Conservation (phyloP, 2,113 vertebrate species). For the Ailuropoda melanoleuca region DNA sequence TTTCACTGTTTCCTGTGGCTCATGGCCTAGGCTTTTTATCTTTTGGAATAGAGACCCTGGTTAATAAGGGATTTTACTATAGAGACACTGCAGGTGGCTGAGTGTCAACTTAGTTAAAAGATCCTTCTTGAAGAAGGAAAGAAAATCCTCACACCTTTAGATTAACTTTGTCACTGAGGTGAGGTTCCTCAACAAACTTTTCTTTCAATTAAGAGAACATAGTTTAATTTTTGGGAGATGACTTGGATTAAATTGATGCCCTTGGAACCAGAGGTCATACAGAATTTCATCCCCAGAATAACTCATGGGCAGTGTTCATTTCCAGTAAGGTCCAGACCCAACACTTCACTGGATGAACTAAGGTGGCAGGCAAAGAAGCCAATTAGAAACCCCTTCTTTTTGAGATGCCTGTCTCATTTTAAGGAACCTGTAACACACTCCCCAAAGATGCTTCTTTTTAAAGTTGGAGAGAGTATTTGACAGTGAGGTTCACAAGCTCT, state of each 20-base stretch:
- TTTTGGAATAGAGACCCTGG: neutral
- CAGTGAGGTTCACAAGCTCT: neutral
- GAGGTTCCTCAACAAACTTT: constrained; percentile 41
- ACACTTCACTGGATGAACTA: neutral
- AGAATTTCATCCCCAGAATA: neutral
- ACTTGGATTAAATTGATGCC: neutral
- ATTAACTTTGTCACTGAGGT: neutral
- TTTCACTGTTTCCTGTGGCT: constrained; percentile 23
- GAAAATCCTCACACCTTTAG: neutral
- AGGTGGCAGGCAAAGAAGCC: neutral
- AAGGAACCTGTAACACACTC: neutral
- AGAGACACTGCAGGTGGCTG: constrained; percentile 30
- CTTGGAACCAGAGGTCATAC: neutral
- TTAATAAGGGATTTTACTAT: constrained; percentile 53
- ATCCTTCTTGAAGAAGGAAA: constrained; percentile 25
- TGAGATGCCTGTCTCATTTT: neutral
- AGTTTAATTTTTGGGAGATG: constrained; percentile 2
- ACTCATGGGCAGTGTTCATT: constrained; percentile 8
- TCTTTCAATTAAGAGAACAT: constrained; percentile 39
- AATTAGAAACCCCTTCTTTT: neutral
- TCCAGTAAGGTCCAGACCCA: neutral
- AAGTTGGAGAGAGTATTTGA: neutral
- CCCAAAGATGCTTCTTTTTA: neutral
- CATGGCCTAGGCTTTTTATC: neutral
- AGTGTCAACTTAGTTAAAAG: constrained; percentile 49